phyloP scores from a whole-genome alignment of 2,797 vertebrate genomes.

The Squalus acanthias region DNA sequence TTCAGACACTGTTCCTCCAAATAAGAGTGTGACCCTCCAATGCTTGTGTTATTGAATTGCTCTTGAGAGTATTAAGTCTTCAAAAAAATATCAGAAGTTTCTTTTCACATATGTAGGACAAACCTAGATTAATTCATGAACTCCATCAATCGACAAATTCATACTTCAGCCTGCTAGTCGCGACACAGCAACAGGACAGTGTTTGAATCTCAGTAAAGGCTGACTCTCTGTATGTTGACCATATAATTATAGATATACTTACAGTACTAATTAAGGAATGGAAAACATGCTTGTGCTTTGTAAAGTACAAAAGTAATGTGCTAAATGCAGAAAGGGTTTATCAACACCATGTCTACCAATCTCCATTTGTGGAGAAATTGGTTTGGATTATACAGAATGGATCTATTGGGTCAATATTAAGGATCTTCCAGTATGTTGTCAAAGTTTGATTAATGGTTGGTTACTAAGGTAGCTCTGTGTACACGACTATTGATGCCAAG shows the following conservation, averaged over 20 bases:
- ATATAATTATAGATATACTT: not conserved
- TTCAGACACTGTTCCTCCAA: not conserved
- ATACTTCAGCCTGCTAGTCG: not conserved
- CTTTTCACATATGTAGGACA: not conserved
- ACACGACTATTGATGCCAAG: not conserved
- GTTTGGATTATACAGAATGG: not conserved
- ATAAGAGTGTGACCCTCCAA: not conserved
- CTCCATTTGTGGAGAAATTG: not conserved
- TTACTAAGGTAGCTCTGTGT: constrained; percentile 5
- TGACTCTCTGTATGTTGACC: not conserved
- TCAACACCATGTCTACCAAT: not conserved
- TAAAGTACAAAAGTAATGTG: not conserved
- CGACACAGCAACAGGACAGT: not conserved
- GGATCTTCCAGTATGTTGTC: not conserved
- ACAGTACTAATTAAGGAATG: not conserved
- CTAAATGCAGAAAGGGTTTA: not conserved
- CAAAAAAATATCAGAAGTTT: not conserved
- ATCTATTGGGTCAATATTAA: not conserved
- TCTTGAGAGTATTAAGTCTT: not conserved
- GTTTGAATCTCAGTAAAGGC: not conserved
- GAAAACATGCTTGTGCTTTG: not conserved
- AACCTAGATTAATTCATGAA: not conserved
- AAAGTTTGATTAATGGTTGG: constrained; percentile 1
- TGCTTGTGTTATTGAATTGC: not conserved
- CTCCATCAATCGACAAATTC: not conserved